Evolutionary conservation across 2,888 invertebrate species (phyloP), one percentile per base, ranked within the genome.

Genomic region (Xestia sexstrigata): DNA sequence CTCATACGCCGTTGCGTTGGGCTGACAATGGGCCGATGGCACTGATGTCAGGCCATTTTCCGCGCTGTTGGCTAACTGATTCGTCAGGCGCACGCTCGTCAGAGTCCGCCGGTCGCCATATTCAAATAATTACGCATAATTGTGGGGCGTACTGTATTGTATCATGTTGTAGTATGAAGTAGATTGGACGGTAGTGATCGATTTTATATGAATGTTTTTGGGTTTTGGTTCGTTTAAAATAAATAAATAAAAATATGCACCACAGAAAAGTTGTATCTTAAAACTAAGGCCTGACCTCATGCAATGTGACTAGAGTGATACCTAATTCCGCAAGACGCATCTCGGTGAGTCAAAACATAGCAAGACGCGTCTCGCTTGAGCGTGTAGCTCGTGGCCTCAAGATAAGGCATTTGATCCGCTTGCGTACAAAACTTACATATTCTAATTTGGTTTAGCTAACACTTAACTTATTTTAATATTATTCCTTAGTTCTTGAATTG

Each of bases 81-180:
- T 79, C 78, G 87, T 79, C 87, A 79, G 75, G 60, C 66, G 79
- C 81, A 84, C 74, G 79, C 82, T 15, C 78, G 73, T 73, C 82
- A 78, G 42, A 62, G 70, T 69, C 75, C 45, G 73, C 74, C 58
- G 82, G 30, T 20, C 55, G 45, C 73, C 73, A 74, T 78, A 80
- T 76, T 78, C 82, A 74, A 88, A 88, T 87, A 82, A 87, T 86
- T 84, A 86, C 84, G 79, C 66, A 79, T 67, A 74, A 79, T 78
- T 86, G 79, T 74, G 73, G 13, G 67, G 52, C 67, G 71, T 65
- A 45, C 63, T 69, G 30, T 78, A 67, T 68, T 71, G 66, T 67
- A 60, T 26, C 42, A 62, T 70, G 65, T 65, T 42, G n/a, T 65
- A 42, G 15, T 42, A 8, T 42, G n/a, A 42, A 42, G 9, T 26